Evolutionary conservation across 2,113 vertebrate genomes (phyloP).

Genomic region (Dryoscopus gambensis): DNA sequence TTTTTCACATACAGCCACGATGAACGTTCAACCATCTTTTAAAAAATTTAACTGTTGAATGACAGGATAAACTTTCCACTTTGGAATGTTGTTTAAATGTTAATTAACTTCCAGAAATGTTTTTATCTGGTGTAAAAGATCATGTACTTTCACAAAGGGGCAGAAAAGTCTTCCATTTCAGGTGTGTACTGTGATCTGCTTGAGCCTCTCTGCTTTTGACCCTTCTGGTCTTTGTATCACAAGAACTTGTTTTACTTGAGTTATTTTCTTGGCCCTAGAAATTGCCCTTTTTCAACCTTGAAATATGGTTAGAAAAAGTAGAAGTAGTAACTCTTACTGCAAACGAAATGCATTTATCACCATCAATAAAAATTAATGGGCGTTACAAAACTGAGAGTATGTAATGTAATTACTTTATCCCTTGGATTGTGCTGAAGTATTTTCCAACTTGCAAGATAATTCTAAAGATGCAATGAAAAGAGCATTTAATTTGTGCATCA

Average conservation of each 20-base stretch:
- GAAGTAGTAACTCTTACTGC: background rate
- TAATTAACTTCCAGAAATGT: background rate
- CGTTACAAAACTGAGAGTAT: background rate
- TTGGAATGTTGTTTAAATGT: background rate
- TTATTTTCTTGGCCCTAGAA: background rate
- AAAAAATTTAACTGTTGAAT: background rate
- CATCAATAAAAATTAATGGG: background rate
- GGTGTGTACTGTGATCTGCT: background rate
- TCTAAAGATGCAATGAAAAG: background rate
- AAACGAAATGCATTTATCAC: background rate
- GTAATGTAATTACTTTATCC: background rate
- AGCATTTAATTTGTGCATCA: background rate
- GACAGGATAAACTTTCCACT: background rate
- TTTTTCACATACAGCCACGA: background rate
- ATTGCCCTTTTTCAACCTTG: background rate
- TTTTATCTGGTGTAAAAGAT: background rate
- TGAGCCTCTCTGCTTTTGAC: background rate
- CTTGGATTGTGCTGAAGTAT: background rate
- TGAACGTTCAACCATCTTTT: background rate
- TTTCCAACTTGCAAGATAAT: background rate
- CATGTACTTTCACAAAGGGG: background rate
- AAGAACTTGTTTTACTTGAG: background rate
- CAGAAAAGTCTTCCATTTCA: background rate
- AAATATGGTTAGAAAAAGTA: background rate
- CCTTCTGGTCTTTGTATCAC: background rate